Evolutionary conservation across 64 coral and sea anemone genomes (phyloP), one percentile per base, ranked within the genome.

Genomic region (Stylophora pistillata): DNA sequence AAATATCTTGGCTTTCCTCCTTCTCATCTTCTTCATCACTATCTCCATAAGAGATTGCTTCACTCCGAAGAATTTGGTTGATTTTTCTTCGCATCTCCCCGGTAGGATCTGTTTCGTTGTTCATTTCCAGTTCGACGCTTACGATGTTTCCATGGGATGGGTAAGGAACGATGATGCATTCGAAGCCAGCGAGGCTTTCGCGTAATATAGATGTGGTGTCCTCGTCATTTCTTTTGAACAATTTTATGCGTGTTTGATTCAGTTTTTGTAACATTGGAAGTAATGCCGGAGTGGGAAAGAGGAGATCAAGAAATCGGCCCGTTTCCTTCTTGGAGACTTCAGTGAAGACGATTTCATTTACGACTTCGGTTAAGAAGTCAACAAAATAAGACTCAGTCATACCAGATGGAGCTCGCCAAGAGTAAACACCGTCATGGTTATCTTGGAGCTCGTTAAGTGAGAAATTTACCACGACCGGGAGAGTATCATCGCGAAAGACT

Each of bases 361-460:
- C 53, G 52, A 78, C 56, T 52, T 78, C 76, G 18, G 21, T 78
- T 55, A 78, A n/a, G 76, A 78, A 15, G 53, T 78, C 76, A 15
- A 56, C 13, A n/a, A 57, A 78, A 78, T 56, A 54, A 2, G 41
- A 75, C 3, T 17, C 17, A 64, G 61, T 64, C 61, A 64, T 64
- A n/a, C 10, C 23, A 68, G 12, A 21, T 68, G 64, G 64, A 25
- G 1, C 26, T 68, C 25, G 64, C 64, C 64, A 68, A 28, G n/a
- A 68, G 64, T 26, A 68, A 11, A 68, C 64, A 12, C 26, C 25
- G 26, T 68, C 64, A 25, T 47, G 37, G 37, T 47, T 7, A 47
- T n/a, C 64, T 68, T 68, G 37, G 7, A 47, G 37, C 37, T 64
- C 58, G 5, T 64, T 9, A 64, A 64, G 20, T 64, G 61, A 82